Evolutionary conservation across 1,140 invertebrate genomes (phyloP), one percentile per base, ranked within the genome.

Genomic region (Anastrepha ludens): DNA sequence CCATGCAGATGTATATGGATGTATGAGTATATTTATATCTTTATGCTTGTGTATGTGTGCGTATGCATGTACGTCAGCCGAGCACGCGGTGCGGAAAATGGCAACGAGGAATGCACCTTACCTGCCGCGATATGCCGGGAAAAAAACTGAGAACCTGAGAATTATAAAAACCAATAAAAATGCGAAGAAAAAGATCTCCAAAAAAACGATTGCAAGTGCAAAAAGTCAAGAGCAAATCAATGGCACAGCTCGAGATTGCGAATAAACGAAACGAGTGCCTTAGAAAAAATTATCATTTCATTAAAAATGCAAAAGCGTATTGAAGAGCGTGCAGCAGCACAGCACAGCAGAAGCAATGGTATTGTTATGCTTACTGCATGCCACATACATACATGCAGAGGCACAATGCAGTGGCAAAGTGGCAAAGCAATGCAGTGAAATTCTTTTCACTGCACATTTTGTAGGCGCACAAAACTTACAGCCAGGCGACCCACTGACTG

Each of bases 231-330:
- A 78, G 5, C 70, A 55, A 78, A 78, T 67, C 64, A 67, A 29
- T 50, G 17, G 70, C 44, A n/a, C 60, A 64, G 60, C 41, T 6
- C 70, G 11, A 29, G 39, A 41, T 67, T 67, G 65, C 65, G 39
- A 67, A 47, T 11, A 74, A 41, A 74, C 67, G 41, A 44, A 74
- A 47, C 67, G 67, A 74, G 41, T 85, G 50, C 50, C 85, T 62
- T 17, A 86, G 39, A 86, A 62, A 62, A 86, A 60, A 86, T 86
- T 86, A 62, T 86, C 29, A 86, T 86, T 86, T 62, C 59, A 86
- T 86, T 86, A 86, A 44, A 86, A 86, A 86, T 62, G 85, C 85
- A 86, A 60, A 59, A 60, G 13, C 58, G 7, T 47, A 17, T 86
- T 62, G 59, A 86, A 59, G 55, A 86, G 85, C 55, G 59, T 62